Base-by-base conservation (phyloP, 2,797 vertebrate species). In the Dryobates pubescens region DNA sequence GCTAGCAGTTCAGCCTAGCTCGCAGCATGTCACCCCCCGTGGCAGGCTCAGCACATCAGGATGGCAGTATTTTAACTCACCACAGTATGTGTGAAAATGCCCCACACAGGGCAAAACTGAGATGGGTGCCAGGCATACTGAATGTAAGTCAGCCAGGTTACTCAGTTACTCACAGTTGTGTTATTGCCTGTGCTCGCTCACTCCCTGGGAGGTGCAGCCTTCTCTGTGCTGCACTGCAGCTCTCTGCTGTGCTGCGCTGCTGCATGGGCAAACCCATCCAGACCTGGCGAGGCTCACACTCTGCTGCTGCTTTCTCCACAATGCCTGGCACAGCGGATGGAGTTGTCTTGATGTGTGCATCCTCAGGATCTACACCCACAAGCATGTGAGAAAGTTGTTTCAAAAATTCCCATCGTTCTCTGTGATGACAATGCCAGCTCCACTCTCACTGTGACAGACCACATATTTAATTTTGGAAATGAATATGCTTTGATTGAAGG, bases 351-450 rank as follows among this genome's bases (percentile, higher is more conserved):
- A 36, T 32, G 5, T 9, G 32, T 7, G 13, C 27, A 8, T 30
- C 30, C 47, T 62, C 1, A 0, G 65, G 32, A 80, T 23, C 36
- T 67, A 62, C 22, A 20, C 22, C 29, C 4, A 13, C 17, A 13
- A 2, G 4, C 24, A 3, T 4, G 6, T 4, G 13, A 92, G n/a
- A 22, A 90, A 65, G 29, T 51, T 27, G 17, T 65, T 89, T 65
- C 59, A 65, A 49, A 80, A 87, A 80, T 8, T 17, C 5, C 20
- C 10, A 1, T 77, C 23, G 0, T 23, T 54, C 69, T 63, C 5
- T 0, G 0, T 15, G 17, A 36, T 57, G n/a, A 20, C 0, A 0
- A 23, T 38, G 23, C 22, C 47, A 41, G 27, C 32, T 77, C 26
- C 1, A 20, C 8, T 86, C 62, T 87, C 54, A 15, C 38, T 53